Evolutionary conservation across 2,888 invertebrate species (phyloP).

Genomic region (Pycnomerus fuliginosus): DNA sequence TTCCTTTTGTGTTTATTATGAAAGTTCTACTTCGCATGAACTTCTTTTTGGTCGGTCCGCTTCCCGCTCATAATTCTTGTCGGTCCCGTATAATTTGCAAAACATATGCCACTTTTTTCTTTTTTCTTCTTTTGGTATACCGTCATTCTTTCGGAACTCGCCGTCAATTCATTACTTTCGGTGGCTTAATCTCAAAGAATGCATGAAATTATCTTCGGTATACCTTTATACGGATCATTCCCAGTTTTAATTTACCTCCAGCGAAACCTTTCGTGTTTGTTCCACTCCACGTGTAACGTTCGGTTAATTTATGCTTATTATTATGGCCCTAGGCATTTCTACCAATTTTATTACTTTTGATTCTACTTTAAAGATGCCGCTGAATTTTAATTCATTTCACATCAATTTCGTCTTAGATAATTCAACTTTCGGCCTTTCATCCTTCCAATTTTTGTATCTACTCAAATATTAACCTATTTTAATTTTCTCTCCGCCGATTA

Average conservation of each 20-base stretch:
- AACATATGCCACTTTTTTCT: not conserved
- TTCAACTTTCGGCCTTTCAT: too few relatives aligned
- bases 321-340: constrained; percentile 14
- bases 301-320: constrained; percentile 23
- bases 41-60: not conserved
- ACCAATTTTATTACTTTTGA: too few relatives aligned
- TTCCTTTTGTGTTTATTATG: constrained; percentile 7
- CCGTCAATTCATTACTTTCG: too few relatives aligned
- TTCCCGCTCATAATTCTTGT: constrained; percentile 6
- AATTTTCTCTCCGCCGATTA: too few relatives aligned
- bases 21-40: constrained; percentile 1
- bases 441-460: too few relatives aligned
- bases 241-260: constrained; percentile 10
- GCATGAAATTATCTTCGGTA: constrained; percentile 22
- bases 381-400: too few relatives aligned
- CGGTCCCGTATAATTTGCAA: too few relatives aligned
- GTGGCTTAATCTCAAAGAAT: constrained; percentile 22
- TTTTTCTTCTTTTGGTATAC: not conserved
- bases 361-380: too few relatives aligned
- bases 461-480: too few relatives aligned
- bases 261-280: constrained; percentile 22
- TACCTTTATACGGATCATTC: constrained; percentile 6
- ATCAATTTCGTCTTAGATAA: too few relatives aligned
- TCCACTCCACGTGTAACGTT: constrained; percentile 23
- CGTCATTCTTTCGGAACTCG: too few relatives aligned